A percentile compares a stretch with the other conserved stretches of the same genome.
These are phyloP conservation scores for Pluvialis apricaria DNA, from an alignment of 2,113 vertebrate genomes.

Conservation along the genomic window DNA sequence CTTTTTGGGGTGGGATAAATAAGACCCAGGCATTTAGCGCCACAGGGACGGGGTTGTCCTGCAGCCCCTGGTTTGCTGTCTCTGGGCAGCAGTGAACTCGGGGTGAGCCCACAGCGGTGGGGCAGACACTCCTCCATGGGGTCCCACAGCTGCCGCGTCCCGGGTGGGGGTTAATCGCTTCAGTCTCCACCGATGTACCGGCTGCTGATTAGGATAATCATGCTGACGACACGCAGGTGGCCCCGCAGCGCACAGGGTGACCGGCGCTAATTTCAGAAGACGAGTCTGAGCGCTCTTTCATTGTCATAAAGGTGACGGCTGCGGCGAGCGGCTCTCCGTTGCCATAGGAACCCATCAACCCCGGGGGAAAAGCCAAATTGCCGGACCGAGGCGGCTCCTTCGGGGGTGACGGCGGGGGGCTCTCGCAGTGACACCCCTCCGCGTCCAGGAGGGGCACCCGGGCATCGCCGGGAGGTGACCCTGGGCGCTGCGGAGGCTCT, in stretches of 20 bases:
- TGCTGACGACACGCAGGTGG: neutral
- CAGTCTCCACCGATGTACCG: fast-evolving
- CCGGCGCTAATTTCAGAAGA: neutral
- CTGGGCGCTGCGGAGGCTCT: fast-evolving
- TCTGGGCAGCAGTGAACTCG: neutral
- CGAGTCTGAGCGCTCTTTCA: neutral
- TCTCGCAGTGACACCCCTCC: no score
- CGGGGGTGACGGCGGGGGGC: fast-evolving
- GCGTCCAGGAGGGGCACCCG: neutral
- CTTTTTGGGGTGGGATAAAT: fast-evolving
- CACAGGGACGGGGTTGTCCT: neutral
- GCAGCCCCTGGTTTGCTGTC: neutral
- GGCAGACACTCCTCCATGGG: fast-evolving
- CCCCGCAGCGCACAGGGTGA: neutral
- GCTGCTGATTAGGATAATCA: neutral
- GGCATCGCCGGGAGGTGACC: neutral
- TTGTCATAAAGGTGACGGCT: neutral
- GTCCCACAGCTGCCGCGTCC: neutral
- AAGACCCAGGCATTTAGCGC: neutral
- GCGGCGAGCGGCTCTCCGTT: neutral
- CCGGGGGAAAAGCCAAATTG: neutral
- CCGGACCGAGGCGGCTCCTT: fast-evolving
- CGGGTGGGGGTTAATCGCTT: neutral
- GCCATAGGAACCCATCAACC: conserved; percentile 26
- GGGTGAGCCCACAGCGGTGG: fast-evolving